Evolutionary conservation across 1,140 invertebrate species (phyloP), one percentile per base, ranked within the genome.

Genomic region (Lepidurus apus): DNA sequence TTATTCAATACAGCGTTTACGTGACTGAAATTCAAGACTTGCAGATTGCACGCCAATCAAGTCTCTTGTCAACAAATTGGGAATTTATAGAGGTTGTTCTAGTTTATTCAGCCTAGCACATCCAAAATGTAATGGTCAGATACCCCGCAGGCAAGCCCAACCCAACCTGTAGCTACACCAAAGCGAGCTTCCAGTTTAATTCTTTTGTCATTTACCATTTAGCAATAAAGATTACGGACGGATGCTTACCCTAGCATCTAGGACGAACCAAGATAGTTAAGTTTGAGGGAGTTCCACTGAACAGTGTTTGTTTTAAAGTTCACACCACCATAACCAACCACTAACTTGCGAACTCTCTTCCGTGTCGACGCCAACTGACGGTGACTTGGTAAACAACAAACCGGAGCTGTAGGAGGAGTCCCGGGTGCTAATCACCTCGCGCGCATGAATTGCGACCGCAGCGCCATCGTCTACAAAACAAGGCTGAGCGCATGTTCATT

Each of bases 81-180:
- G 3, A 26, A 34, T 34, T 34, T 2, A 34, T 34, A 34, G 34
- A 34, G 34, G 34, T 34, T 34, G 34, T 34, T 34, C 34, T 3
- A 34, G 34, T 3, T 34, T 34, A 34, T 34, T 34, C 21, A n/a
- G 21, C n/a, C 53, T 65, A 65, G 53, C 53, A 65, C 17, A 65
- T 65, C 21, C 53, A 13, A 65, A 65, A n/a, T n/a, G 17, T 7
- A 9, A 13, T n/a, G 8, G 21, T 21, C 53, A 65, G 17, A 65
- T 17, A 65, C 4, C 53, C 53, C 21, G 17, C 53, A 65, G 53
- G 53, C 53, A 65, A 65, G 53, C 53, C 53, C 53, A 65, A 21
- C 53, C 53, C 53, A 65, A 65, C 53, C 53, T 65, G 53, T 65
- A 17, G 53, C 53, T 65, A 65, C 53, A 65, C 21, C 53, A 65